Evolutionary conservation across 2,797 vertebrate genomes (phyloP).

Genomic region (Phrynocephalus forsythii): DNA sequence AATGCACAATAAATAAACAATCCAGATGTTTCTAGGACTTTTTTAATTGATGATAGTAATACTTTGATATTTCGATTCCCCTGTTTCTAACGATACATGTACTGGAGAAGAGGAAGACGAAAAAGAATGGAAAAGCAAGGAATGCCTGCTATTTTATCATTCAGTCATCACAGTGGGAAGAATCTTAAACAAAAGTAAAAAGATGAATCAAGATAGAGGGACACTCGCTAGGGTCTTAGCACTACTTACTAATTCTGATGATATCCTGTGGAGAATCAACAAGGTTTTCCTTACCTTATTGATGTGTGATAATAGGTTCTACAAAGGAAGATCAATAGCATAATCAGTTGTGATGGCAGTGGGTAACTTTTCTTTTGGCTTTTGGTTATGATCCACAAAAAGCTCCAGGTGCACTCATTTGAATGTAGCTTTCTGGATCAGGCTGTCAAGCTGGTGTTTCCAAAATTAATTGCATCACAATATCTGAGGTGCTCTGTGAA

Average conservation of each 20-base stretch:
- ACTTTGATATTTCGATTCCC: neutral
- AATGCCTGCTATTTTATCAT: slow-evolving; percentile 56
- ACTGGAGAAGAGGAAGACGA: neutral
- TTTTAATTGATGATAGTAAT: neutral
- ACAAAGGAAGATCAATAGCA: slow-evolving; percentile 28
- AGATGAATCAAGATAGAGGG: slow-evolving; percentile 20
- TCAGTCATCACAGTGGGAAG: slow-evolving; percentile 45
- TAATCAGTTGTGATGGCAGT: slow-evolving; percentile 25
- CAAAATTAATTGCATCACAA: slow-evolving; percentile 37
- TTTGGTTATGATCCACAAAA: neutral
- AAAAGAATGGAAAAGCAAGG: neutral
- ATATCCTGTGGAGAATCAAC: slow-evolving; percentile 31
- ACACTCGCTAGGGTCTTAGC: slow-evolving; percentile 32
- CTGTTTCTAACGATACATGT: neutral
- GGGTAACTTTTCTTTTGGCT: slow-evolving; percentile 4
- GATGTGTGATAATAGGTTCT: slow-evolving; percentile 35
- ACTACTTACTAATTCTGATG: slow-evolving; percentile 38
- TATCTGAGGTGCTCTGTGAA: slow-evolving; percentile 30
- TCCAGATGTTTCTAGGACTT: neutral
- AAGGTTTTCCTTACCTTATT: slow-evolving; percentile 47
- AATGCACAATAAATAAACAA: neutral
- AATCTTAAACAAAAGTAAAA: slow-evolving; percentile 42
- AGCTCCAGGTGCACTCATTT: neutral
- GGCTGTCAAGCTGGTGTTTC: neutral
- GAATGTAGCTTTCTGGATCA: slow-evolving; percentile 14